Evolutionary conservation across 2,888 invertebrate genomes (phyloP), one percentile per base, ranked within the genome.

Genomic region (Cerceris ruficornis): DNA sequence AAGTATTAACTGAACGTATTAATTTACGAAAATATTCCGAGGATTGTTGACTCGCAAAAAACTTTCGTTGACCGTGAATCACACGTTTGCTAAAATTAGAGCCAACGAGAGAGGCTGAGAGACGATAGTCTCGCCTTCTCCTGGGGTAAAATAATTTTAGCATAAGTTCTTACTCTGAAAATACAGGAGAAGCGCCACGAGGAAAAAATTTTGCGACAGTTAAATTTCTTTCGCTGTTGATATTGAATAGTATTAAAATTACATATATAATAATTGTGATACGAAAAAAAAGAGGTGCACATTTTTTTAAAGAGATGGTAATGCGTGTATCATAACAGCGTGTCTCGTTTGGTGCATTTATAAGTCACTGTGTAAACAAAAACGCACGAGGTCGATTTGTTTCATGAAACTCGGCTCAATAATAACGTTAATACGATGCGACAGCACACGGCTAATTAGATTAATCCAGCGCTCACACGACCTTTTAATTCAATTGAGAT

Each of bases 401-500:
- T 70, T 64, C 55, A 60, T 54, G 14, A 60, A 81, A 82, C 75
- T 83, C 57, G 39, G 42, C 59, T 8, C 41, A 61, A 73, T 41
- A 28, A 28, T 11, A 42, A 58, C 52, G 55, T 55, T 81, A 75
- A 79, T 54, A 43, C 17, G 58, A 73, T 49, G 54, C 46, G 72
- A 62, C 65, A 46, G 58, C 50, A 28, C 39, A 55, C 13, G 52
- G 55, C 43, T 84, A 76, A 84, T 84, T 84, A 69, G 83, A 55
- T 77, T 74, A 75, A 81, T 74, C 65, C 61, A 69, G 67, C 54
- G 54, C 64, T 68, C 77, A 62, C 79, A 59, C 50, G 72, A 55
- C 67, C 79, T 79, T 85, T 84, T 81, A 83, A 84, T 81, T 75
- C 77, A 84, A 85, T 85, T 82, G 71, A 80, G 55, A 75, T 60